phyloP scores from a whole-genome alignment of 2,888 invertebrate genomes.

The Chouioia cunea region DNA sequence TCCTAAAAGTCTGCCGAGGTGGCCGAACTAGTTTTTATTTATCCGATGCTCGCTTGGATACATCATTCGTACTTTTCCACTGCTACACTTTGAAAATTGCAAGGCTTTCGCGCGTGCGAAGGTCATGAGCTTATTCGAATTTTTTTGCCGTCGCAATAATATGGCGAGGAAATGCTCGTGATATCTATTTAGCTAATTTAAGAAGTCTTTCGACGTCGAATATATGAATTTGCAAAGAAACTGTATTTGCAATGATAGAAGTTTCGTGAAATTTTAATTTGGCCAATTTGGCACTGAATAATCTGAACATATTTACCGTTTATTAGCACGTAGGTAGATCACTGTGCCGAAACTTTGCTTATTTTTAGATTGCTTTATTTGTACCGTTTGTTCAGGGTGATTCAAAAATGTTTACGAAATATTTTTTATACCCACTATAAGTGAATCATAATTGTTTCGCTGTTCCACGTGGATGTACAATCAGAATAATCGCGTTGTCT shows the following conservation, averaged over 20 bases:
- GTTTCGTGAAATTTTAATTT: conserved; percentile 21
- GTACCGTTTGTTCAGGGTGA: no score
- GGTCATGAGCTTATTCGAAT: background rate
- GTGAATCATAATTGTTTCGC: no score
- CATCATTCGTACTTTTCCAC: background rate
- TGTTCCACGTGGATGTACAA: no score
- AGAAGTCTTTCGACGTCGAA: background rate
- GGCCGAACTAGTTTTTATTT: conserved; percentile 12
- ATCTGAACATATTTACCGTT: conserved; percentile 15
- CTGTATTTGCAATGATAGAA: conserved; percentile 27
- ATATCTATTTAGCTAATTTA: background rate
- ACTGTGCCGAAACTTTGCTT: background rate
- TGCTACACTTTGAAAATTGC: background rate
- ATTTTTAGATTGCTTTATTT: no score
- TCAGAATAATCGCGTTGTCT: no score
- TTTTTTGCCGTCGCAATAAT: background rate
- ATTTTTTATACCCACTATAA: no score
- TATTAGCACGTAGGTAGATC: conserved; percentile 20
- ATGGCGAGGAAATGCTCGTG: background rate
- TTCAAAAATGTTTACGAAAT: no score
- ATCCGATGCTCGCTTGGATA: no score
- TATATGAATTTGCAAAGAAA: conserved; percentile 3
- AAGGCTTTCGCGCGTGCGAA: background rate
- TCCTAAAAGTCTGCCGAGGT: background rate
- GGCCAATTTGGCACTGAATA: conserved; percentile 28